Base-by-base conservation (phyloP, 2,797 vertebrate species). In the Delichon dasypus region DNA sequence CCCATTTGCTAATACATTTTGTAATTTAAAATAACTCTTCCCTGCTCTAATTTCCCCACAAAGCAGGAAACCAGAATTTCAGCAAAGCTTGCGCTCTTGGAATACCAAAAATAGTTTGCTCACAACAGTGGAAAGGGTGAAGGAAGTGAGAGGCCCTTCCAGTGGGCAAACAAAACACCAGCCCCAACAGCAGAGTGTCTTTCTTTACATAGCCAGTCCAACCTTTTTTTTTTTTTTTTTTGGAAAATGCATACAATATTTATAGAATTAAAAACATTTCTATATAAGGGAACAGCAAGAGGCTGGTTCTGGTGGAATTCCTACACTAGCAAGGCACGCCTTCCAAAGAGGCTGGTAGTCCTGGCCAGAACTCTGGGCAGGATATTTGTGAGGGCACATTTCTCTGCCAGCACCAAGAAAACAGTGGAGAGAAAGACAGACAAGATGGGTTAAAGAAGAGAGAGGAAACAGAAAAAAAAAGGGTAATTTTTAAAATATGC, bases 71-170 rank as follows among this genome's bases (percentile, higher is more conserved):
- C 84, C 70, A 93, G 84, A 68, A 77, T 92, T 94, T 94, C 90
- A 96, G 94, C 91, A 90, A 83, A 92, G 83, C 85, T 94, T 54
- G 64, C 5, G 5, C 72, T 93, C 81, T 85, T 95, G 88, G 72
- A 95, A 96, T 95, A 89, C 91, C 90, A 94, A 94, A 94, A 94
- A 93, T 93, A 95, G 92, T 89, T 93, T 85, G 81, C 71, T 89
- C 88, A 86, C 76, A 82, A 32, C 74, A 90, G 78, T 91, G 68
- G 89, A 96, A 95, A 83, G 85, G 91, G 88, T 91, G 64, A 93
- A 95, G 90, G 94, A 96, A 95, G 78, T 67, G 75, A 94, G 89
- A 84, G 87, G 75, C 77, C 82, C 76, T 86, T 48, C 64, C 84
- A 58, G 64, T 57, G 61, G 82, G 81, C 94, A 96, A 91, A 76